Conservation (phyloP, 2,888 invertebrate species). For the Drosophila lutescens region DNA sequence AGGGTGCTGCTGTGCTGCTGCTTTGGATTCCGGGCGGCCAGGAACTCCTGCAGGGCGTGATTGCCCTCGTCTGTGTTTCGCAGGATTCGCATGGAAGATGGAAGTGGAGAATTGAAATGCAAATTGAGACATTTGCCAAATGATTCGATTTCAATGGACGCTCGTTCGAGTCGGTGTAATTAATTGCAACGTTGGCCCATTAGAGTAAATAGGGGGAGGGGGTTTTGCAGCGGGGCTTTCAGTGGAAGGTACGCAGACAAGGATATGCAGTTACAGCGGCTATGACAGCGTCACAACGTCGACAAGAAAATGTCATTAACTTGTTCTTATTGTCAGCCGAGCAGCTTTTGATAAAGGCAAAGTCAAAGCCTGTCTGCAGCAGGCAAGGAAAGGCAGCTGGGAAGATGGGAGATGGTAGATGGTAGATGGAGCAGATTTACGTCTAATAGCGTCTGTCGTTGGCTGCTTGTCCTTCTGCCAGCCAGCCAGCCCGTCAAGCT, state of each 20-base stretch:
- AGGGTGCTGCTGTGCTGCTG: constrained; percentile 98
- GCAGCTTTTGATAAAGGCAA: constrained; percentile 73
- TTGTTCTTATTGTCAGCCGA: constrained; percentile 77
- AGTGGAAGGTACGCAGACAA: constrained; percentile 20
- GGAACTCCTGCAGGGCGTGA: constrained; percentile 97
- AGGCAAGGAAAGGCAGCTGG: constrained; percentile 10
- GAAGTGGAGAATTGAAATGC: constrained; percentile 36
- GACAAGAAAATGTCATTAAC: constrained; percentile 79
- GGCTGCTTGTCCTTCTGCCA: constrained; percentile 39
- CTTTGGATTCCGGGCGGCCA: constrained; percentile 96
- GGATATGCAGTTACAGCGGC: constrained; percentile 61
- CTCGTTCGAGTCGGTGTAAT: constrained; percentile 54
- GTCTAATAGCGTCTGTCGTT: constrained; percentile 63
- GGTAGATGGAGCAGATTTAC: constrained; percentile 57
- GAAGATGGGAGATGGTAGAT: too few species aligned
- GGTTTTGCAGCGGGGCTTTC: too few species aligned
- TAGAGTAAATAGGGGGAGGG: constrained; percentile 22
- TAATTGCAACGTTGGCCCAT: constrained; percentile 67
- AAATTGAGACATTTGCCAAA: constrained; percentile 76
- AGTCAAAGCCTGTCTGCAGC: constrained; percentile 64
- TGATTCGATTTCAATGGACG: constrained; percentile 73
- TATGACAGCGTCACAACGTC: constrained; percentile 56
- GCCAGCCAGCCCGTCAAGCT: constrained; percentile 29
- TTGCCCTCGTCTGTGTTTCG: constrained; percentile 93
- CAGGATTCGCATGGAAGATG: too few species aligned